Percentiles rank a stretch among this genome's conserved stretches.
phyloP scores from a whole-genome alignment of 2,113 vertebrate genomes.

The Sinocyclocheilus grahami region DNA sequence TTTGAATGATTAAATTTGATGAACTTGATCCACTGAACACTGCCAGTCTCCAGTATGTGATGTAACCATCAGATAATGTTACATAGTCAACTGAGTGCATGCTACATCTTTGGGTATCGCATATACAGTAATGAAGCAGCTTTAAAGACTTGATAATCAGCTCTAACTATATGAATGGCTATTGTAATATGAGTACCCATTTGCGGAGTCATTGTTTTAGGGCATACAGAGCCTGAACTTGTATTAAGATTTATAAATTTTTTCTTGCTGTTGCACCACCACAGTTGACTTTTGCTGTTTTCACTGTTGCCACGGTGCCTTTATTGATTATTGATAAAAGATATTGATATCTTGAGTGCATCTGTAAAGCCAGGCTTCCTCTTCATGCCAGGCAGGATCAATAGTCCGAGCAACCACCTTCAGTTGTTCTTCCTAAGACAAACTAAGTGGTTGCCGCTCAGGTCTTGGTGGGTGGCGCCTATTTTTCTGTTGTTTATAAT shows the following conservation, averaged over 20 bases:
- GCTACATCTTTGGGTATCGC: background rate
- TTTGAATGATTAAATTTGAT: background rate
- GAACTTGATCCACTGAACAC: background rate
- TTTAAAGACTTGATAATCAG: conserved; percentile 6
- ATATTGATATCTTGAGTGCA: conserved; percentile 46
- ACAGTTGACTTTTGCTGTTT: background rate
- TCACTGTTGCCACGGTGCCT: background rate
- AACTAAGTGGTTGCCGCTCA: background rate
- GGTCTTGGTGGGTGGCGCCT: background rate
- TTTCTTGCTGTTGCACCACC: background rate
- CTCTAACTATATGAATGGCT: background rate
- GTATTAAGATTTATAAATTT: background rate
- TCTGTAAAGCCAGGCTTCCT: conserved; percentile 39
- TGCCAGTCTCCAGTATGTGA: background rate
- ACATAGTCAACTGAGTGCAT: background rate
- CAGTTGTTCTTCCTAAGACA: conserved; percentile 12
- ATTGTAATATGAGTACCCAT: background rate
- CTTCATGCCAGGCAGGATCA: conserved; percentile 28
- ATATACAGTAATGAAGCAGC: conserved; percentile 13
- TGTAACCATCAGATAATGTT: conserved; percentile 6
- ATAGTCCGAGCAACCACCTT: conserved; percentile 47
- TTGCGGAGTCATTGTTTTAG: conserved; percentile 20
- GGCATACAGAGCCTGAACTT: background rate
- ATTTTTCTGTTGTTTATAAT: background rate
- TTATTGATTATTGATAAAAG: conserved; percentile 40